Evolutionary conservation across 2,797 vertebrate genomes (phyloP), one percentile per base, ranked within the genome.

Genomic region (Caiman crocodilus): DNA sequence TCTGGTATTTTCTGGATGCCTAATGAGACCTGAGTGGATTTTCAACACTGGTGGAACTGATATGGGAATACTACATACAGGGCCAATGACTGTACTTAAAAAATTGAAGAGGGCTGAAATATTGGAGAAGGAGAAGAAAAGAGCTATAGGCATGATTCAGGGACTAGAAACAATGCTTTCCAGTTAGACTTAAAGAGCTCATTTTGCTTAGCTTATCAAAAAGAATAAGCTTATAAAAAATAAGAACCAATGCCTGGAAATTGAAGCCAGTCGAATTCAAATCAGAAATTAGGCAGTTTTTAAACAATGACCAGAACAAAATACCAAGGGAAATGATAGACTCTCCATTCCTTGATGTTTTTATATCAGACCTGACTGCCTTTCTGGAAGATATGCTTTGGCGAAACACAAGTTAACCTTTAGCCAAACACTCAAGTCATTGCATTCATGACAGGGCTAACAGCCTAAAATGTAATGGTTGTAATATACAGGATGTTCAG

Each of bases 51-150:
- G 42, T 83, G n/a, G 79, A 90, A 79, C 89, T 89, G 93, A 83
- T 9, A 84, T 23, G 63, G 58, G 57, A 83, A 73, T 92, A 42
- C 28, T 15, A 77, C 17, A 63, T 77, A 5, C 67, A 85, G 63
- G 57, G 75, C 55, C 76, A 4, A 1, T 84, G 82, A 82, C 90
- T 90, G 69, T 12, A 58, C 8, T 76, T 2, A 14, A 50, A 83
- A 84, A 69, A 59, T 55, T 4, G 71, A 89, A 23, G 76, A 88
- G 82, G n/a, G 50, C n/a, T 85, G 89, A 78, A 89, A 93, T 92
- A 76, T 50, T 86, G 50, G 23, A 58, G 56, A 42, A 25, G 17
- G 28, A 3, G 0, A 50, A 60, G 64, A 87, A 91, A 89, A 82
- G 12, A 90, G 65, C 50, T 87, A 78, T 1, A 59, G 71, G 79